A percentile compares a stretch with the other conserved stretches of the same genome.
These are phyloP conservation scores for Caenorhabditis uteleia DNA, from an alignment of 2,888 invertebrate genomes.

Conservation along the genomic window DNA sequence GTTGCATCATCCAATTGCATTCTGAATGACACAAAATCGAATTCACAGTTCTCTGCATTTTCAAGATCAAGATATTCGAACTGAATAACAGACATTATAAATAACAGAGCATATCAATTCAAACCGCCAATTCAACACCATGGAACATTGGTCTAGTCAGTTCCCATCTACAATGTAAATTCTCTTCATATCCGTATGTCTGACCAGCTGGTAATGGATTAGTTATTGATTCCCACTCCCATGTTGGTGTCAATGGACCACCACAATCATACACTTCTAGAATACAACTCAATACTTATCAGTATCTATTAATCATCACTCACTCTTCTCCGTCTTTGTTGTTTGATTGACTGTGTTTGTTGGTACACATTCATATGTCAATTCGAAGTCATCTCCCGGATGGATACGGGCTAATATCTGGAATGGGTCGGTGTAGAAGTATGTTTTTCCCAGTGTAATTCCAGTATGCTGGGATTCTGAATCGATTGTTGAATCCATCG, in stretches of 20 bases:
- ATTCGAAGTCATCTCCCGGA: conserved; percentile 14
- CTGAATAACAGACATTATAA: no score
- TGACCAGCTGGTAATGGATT: conserved; percentile 39
- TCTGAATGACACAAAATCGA: conserved; percentile 37
- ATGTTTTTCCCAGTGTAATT: conserved; percentile 6
- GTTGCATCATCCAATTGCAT: conserved; percentile 15
- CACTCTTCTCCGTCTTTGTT: conserved; percentile 2
- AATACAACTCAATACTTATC: background rate
- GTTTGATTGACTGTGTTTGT: conserved; percentile 17
- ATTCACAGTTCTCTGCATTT: conserved; percentile 46
- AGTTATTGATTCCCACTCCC: conserved; percentile 46
- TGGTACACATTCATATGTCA: conserved; percentile 31
- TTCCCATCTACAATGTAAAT: conserved; percentile 60
- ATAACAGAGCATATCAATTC: no score
- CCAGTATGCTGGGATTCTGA: no score
- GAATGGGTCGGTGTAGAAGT: conserved; percentile 5
- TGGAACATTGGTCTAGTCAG: conserved; percentile 51
- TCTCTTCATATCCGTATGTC: conserved; percentile 33
- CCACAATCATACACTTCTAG: conserved; percentile 52
- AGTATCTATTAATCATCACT: background rate
- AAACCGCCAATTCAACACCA: conserved; percentile 54
- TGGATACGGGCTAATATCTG: conserved; percentile 4
- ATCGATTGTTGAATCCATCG: no score
- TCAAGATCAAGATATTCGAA: conserved; percentile 72
- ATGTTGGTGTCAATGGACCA: conserved; percentile 46